A percentile compares a stretch with the other conserved stretches of the same genome.
Conservation (phyloP, 2,888 invertebrate species). For the Ochropleura leucogaster region DNA sequence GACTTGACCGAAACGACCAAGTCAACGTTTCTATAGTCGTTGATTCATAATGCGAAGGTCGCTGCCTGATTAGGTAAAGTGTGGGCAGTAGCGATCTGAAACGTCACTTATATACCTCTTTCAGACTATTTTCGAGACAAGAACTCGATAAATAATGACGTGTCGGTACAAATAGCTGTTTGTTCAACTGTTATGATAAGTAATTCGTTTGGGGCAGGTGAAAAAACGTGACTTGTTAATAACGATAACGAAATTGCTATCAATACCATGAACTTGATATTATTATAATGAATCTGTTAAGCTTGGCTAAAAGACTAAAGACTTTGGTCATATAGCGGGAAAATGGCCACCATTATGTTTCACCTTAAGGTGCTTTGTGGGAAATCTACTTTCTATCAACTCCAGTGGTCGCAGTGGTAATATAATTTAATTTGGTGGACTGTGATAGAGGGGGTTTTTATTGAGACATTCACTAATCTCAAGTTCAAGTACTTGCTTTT, state of each 20-base stretch:
- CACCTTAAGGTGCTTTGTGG: not conserved
- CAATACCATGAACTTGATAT: conserved; percentile 25
- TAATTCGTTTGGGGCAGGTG: conserved; percentile 30
- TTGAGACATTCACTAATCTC: conserved; percentile 12
- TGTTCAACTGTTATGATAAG: conserved; percentile 36
- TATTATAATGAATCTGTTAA: conserved; percentile 32
- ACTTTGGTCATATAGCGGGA: not conserved
- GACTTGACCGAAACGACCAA: not conserved
- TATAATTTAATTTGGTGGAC: conserved; percentile 6
- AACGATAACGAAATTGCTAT: conserved; percentile 25
- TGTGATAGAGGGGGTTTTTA: not conserved
- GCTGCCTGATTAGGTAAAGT: conserved; percentile 40
- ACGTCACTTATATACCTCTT: conserved; percentile 10
- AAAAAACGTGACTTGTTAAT: conserved; percentile 40
- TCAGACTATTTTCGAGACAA: conserved; percentile 38
- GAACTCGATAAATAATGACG: conserved; percentile 19
- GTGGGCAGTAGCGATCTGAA: not conserved
- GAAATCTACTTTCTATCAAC: not conserved
- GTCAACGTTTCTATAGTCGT: conserved; percentile 7
- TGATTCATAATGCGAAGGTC: conserved; percentile 44
- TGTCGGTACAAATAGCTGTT: conserved; percentile 18
- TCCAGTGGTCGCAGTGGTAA: not conserved
- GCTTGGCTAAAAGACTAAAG: not conserved
- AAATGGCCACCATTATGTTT: too few relatives aligned
- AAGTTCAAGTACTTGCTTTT: conserved; percentile 18